Conservation (phyloP, 2,113 vertebrate species). For the Turdus rufiventris region DNA sequence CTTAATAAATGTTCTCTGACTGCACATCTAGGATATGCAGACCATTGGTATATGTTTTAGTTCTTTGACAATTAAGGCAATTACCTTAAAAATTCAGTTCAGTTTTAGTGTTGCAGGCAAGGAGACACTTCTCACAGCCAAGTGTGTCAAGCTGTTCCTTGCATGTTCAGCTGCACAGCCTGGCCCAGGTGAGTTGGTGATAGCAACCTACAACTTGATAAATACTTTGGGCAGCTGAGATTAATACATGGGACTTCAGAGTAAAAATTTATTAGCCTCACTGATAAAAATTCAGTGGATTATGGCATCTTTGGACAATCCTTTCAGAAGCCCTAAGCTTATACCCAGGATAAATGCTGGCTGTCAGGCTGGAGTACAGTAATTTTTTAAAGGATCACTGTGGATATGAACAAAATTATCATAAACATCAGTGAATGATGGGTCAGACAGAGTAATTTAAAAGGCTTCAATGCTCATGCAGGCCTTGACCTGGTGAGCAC, state of each 20-base stretch:
- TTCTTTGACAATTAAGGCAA: neutral
- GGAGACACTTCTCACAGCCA: neutral
- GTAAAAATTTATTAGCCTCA: neutral
- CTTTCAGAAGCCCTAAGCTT: neutral
- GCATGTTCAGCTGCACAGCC: neutral
- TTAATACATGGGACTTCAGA: neutral
- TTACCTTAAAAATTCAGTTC: neutral
- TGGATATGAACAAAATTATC: neutral
- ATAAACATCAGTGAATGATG: neutral
- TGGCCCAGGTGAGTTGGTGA: neutral
- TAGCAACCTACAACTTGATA: neutral
- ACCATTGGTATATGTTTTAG: neutral
- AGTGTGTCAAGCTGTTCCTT: accelerated
- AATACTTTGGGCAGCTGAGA: neutral
- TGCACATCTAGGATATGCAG: neutral
- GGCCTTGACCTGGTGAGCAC: neutral
- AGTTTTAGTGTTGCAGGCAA: neutral
- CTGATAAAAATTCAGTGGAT: neutral
- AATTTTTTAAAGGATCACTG: neutral
- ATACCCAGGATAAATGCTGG: neutral
- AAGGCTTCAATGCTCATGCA: neutral
- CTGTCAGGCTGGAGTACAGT: neutral
- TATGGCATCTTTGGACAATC: neutral
- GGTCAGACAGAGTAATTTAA: neutral
- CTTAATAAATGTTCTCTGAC: neutral